These are phyloP conservation scores for Chaenogobius annularis DNA, from an alignment of 2,113 vertebrate genomes.

Conservation along the genomic window DNA sequence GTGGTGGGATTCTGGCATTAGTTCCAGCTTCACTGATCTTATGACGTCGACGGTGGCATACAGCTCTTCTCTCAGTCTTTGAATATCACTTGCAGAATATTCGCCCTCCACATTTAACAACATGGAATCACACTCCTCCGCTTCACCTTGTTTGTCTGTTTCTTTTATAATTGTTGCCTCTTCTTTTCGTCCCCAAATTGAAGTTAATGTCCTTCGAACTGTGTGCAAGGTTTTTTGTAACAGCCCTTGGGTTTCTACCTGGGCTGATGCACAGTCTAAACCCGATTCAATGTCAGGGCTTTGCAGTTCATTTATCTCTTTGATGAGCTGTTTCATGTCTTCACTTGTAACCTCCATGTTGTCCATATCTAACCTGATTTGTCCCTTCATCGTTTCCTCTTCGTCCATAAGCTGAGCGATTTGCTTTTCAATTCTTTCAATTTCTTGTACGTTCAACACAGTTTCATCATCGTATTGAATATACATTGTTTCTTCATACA, in stretches of 20 bases:
- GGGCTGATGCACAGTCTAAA: slow-evolving; percentile 9
- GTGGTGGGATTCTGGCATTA: slow-evolving; percentile 19
- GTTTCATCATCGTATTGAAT: slow-evolving; percentile 16
- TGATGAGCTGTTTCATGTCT: slow-evolving; percentile 41
- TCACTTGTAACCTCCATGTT: slow-evolving; percentile 35
- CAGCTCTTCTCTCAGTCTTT: slow-evolving; percentile 47
- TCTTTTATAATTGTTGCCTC: background rate
- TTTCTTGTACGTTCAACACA: slow-evolving; percentile 14
- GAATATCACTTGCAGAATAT: background rate
- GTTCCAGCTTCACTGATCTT: slow-evolving; percentile 11
- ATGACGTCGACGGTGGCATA: slow-evolving; percentile 34
- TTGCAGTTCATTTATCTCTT: slow-evolving; percentile 43
- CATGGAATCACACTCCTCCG: slow-evolving; percentile 3
- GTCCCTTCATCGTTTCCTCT: slow-evolving; percentile 34
- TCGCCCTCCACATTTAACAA: slow-evolving; percentile 10
- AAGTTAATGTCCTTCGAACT: background rate
- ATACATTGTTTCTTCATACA: slow-evolving; percentile 14
- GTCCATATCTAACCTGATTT: slow-evolving; percentile 33
- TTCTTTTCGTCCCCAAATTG: slow-evolving; percentile 1
- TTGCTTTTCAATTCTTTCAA: slow-evolving; percentile 25
- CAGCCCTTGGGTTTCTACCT: slow-evolving; percentile 13
- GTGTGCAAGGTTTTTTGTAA: slow-evolving; percentile 8
- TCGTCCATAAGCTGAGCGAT: slow-evolving; percentile 31
- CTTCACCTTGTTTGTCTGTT: background rate
- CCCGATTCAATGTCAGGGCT: slow-evolving; percentile 6